phyloP scores from a whole-genome alignment of 2,113 vertebrate species.

The Lepus europaeus region DNA sequence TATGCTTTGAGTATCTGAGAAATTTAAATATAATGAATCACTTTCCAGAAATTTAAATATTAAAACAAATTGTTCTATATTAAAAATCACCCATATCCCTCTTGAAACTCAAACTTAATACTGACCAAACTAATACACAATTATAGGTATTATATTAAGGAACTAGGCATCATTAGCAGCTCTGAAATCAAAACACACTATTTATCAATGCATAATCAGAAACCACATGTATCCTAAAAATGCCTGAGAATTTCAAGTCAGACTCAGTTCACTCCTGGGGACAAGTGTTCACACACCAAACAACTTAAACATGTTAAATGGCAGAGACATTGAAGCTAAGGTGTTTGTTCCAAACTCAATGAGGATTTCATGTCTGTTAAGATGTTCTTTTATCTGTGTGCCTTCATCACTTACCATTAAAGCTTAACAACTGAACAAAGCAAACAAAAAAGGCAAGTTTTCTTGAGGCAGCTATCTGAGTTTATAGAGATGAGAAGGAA shows the following conservation, averaged over 20 bases:
- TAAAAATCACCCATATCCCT: conserved; percentile 8
- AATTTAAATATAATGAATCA: conserved; percentile 34
- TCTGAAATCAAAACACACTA: conserved; percentile 46
- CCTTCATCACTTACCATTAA: conserved; percentile 59
- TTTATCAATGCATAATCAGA: conserved; percentile 23
- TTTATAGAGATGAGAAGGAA: conserved; percentile 60
- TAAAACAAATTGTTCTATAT: conserved; percentile 35
- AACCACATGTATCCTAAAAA: conserved; percentile 41
- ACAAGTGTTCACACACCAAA: conserved; percentile 32
- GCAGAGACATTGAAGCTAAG: conserved; percentile 51
- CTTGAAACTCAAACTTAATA: conserved; percentile 47
- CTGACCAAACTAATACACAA: not conserved
- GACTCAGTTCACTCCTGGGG: conserved; percentile 8
- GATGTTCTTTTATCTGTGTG: conserved; percentile 61
- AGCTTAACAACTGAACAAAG: conserved; percentile 63
- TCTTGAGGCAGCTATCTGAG: conserved; percentile 34
- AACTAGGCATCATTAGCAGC: conserved; percentile 17
- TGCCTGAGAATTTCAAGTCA: conserved; percentile 26
- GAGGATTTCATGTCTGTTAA: conserved; percentile 59
- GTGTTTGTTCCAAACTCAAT: conserved; percentile 67
- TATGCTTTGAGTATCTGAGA: not conserved
- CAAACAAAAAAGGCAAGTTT: conserved; percentile 64
- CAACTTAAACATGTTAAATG: conserved; percentile 44
- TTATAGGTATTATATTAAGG: conserved; percentile 41
- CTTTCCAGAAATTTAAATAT: conserved; percentile 56